These are phyloP conservation scores for Tetheella fluctuosa DNA, from an alignment of 2,888 invertebrate species.

Conservation along the genomic window DNA sequence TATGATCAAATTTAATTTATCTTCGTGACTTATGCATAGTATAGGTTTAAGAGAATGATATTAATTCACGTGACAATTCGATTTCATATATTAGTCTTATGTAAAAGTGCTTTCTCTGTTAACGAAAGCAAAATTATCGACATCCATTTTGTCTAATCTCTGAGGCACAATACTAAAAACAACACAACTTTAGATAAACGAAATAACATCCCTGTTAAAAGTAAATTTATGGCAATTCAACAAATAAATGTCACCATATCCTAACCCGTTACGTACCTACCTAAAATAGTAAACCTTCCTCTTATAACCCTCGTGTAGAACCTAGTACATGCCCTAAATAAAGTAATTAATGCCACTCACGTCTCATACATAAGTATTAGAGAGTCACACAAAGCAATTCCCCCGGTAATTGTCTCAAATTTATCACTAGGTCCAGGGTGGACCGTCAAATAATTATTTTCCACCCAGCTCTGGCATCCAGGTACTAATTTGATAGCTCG, in stretches of 20 bases:
- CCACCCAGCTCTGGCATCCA: too few species aligned
- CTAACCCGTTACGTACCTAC: neutral
- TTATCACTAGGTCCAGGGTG: constrained; percentile 45
- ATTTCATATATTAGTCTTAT: too few species aligned
- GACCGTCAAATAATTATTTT: constrained; percentile 31
- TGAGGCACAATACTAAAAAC: neutral
- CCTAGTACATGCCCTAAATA: constrained; percentile 24
- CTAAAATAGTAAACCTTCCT: neutral
- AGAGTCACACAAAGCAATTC: constrained; percentile 40
- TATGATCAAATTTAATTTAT: too few species aligned
- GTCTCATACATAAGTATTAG: constrained; percentile 50
- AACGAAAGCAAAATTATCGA: too few species aligned
- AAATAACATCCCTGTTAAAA: neutral
- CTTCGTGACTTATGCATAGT: too few species aligned
- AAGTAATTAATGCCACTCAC: constrained; percentile 44
- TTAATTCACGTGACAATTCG: too few species aligned
- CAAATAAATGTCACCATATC: neutral
- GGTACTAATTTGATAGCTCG: constrained; percentile 36
- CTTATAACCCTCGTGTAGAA: neutral
- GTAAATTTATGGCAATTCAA: too few species aligned
- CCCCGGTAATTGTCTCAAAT: constrained; percentile 49
- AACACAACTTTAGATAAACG: neutral
- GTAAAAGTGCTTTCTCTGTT: too few species aligned
- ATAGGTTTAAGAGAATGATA: too few species aligned
- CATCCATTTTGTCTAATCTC: too few species aligned